Conservation (phyloP, 2,797 vertebrate genomes). For the Eutrigla gurnardus region DNA sequence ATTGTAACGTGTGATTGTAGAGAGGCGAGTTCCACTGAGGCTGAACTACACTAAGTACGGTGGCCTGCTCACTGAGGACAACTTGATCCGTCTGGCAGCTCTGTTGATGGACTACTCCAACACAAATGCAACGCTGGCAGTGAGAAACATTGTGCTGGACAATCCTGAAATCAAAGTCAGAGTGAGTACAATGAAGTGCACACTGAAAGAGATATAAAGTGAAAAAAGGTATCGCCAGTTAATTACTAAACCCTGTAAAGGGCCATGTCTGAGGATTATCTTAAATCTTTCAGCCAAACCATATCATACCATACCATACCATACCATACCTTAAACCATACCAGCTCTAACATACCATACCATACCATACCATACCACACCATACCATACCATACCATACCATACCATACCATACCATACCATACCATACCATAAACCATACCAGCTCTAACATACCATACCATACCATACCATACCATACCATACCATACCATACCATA, state of each 20-base stretch:
- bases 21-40: conserved; percentile 84
- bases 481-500: too few relatives aligned
- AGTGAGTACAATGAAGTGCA: conserved; percentile 77
- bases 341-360: too few relatives aligned
- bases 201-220: background rate
- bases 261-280: background rate
- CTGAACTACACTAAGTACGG: conserved; percentile 90
- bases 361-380: too few relatives aligned
- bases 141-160: conserved; percentile 89
- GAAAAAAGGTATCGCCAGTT: too few relatives aligned
- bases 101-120: conserved; percentile 84
- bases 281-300: too few relatives aligned
- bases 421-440: too few relatives aligned
- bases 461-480: too few relatives aligned
- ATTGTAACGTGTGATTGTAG: conserved; percentile 73
- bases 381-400: too few relatives aligned
- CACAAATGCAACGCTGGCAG: conserved; percentile 68
- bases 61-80: conserved; percentile 86
- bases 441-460: too few relatives aligned
- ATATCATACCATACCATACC: too few relatives aligned
- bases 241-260: background rate
- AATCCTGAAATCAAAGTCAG: conserved; percentile 92
- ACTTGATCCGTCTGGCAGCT: conserved; percentile 90
- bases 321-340: too few relatives aligned
- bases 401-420: too few relatives aligned